Conservation (phyloP, 2,797 vertebrate species). For the Thunnus albacares region DNA sequence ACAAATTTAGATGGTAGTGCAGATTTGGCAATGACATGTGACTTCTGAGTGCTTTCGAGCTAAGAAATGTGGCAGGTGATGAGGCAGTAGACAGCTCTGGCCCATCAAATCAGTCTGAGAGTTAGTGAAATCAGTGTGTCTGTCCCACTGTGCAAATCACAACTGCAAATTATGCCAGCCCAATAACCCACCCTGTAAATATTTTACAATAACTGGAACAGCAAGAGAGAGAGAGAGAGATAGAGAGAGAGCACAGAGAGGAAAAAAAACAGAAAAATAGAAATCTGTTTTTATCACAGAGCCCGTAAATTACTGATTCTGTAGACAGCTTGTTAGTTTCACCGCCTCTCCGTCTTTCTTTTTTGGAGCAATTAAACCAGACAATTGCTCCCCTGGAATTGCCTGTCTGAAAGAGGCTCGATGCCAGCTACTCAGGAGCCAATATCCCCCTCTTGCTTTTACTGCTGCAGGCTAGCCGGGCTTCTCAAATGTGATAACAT, state of each 20-base stretch:
- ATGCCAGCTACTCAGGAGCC: constrained; percentile 79
- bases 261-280: constrained; percentile 58
- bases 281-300: constrained; percentile 75
- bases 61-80: constrained; percentile 50
- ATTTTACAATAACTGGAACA: constrained; percentile 67
- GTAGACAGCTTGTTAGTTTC: constrained; percentile 86
- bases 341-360: constrained; percentile 76
- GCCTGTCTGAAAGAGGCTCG: constrained; percentile 75
- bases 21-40: constrained; percentile 10
- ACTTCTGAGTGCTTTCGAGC: constrained; percentile 28
- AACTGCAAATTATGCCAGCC: constrained; percentile 57
- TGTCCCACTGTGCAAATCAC: constrained; percentile 62
- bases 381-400: constrained; percentile 82
- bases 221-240: constrained; percentile 21
- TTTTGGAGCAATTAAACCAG: constrained; percentile 85
- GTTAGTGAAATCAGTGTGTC: constrained; percentile 57
- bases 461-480: constrained; percentile 68
- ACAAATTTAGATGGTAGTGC: constrained; percentile 14
- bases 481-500: constrained; percentile 77
- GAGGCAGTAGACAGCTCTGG: constrained; percentile 37
- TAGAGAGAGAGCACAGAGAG: background rate
- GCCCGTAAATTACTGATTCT: constrained; percentile 81
- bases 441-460: constrained; percentile 76
- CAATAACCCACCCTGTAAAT: constrained; percentile 59
- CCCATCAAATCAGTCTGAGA: constrained; percentile 60